Conservation (phyloP, 2,888 invertebrate species). For the Drosophila austrosaltans region DNA sequence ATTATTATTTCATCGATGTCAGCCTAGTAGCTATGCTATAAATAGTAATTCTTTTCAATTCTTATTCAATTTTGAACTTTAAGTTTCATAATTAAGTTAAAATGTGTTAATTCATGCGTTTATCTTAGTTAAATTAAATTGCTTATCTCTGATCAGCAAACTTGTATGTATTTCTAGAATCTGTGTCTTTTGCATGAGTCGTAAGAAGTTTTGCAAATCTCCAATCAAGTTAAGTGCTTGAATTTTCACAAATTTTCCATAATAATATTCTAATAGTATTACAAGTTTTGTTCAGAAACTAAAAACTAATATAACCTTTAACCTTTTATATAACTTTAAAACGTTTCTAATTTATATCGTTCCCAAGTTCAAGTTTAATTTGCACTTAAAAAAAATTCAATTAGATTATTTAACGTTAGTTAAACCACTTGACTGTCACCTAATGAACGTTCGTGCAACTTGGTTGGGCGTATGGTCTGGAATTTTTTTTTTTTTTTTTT, state of each 20-base stretch:
- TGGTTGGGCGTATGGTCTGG: background rate
- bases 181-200: background rate
- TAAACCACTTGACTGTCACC: background rate
- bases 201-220: too few relatives aligned
- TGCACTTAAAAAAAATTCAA: slow-evolving; percentile 9
- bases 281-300: too few relatives aligned
- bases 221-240: too few relatives aligned
- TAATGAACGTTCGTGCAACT: slow-evolving; percentile 1
- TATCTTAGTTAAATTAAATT: too few relatives aligned
- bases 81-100: background rate
- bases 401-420: background rate
- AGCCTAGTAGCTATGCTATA: background rate
- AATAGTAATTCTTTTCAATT: background rate
- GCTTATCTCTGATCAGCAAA: background rate
- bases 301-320: too few relatives aligned
- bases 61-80: background rate
- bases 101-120: background rate
- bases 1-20: too few relatives aligned
- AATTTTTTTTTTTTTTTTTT: background rate
- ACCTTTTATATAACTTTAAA: background rate
- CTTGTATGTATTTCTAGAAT: background rate
- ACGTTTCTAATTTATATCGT: background rate
- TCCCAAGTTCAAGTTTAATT: background rate
- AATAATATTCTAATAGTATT: too few relatives aligned
- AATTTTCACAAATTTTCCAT: too few relatives aligned